Evolutionary conservation across 2,797 vertebrate species (phyloP).

Genomic region (Gila robusta): DNA sequence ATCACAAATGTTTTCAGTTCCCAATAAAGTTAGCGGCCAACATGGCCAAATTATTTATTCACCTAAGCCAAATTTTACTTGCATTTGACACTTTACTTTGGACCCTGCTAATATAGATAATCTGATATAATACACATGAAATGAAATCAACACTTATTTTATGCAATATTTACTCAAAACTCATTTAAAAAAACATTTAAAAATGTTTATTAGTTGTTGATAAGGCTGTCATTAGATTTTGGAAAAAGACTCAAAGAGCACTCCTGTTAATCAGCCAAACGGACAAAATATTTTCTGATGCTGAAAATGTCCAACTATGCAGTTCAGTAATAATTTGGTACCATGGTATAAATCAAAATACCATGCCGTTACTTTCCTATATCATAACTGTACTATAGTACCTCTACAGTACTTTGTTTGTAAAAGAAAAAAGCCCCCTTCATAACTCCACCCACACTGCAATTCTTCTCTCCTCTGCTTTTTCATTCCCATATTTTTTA

Average conservation of each 20-base stretch:
- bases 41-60: conserved; percentile 4
- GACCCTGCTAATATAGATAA: background rate
- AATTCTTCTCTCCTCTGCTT: conserved; percentile 20
- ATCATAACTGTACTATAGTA: background rate
- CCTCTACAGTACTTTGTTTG: background rate
- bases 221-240: background rate
- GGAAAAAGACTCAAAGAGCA: background rate
- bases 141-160: background rate
- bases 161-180: conserved; percentile 2
- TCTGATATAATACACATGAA: background rate
- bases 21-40: background rate
- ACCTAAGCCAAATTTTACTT: conserved; percentile 8
- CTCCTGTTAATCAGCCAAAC: background rate
- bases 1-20: background rate
- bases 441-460: conserved; percentile 17
- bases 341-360: background rate
- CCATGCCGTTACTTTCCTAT: background rate
- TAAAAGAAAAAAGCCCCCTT: background rate
- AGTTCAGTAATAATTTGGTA: background rate
- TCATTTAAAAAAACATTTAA: background rate
- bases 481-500: conserved; percentile 23
- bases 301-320: background rate
- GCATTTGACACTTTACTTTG: conserved; percentile 12
- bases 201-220: background rate
- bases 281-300: background rate